A percentile compares a stretch with the other conserved stretches of the same genome.
phyloP scores from a whole-genome alignment of 2,113 vertebrate species.

The Mionectes macconnelli region DNA sequence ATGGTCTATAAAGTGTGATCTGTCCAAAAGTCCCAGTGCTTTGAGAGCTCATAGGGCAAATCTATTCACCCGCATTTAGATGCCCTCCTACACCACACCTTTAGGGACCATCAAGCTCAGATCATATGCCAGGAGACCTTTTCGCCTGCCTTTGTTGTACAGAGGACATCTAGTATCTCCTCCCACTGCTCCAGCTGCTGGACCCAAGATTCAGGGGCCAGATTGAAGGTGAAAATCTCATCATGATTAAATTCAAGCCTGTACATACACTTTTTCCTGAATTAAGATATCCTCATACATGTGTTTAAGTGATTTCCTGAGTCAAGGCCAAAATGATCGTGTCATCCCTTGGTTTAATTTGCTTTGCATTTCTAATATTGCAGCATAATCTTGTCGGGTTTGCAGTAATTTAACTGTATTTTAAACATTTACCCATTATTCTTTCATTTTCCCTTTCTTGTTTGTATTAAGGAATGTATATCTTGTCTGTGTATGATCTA shows the following conservation, averaged over 20 bases:
- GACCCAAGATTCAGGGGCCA: not conserved
- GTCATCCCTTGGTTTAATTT: not conserved
- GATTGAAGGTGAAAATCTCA: not conserved
- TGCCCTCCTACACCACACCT: accelerated
- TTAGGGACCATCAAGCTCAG: not conserved
- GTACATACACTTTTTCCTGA: not conserved
- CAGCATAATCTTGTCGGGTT: not conserved
- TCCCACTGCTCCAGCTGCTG: not conserved
- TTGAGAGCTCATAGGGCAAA: not conserved
- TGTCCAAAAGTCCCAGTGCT: not conserved
- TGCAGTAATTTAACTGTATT: conserved; percentile 22
- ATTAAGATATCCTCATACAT: not conserved
- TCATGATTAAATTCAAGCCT: not conserved
- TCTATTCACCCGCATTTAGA: not conserved
- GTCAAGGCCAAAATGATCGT: not conserved
- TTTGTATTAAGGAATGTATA: no score
- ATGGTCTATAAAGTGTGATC: not conserved
- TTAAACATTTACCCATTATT: not conserved
- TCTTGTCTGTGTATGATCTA: conserved; percentile 32
- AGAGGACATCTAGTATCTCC: not conserved
- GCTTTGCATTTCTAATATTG: not conserved
- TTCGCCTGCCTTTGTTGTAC: not conserved
- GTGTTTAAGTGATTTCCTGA: not conserved
- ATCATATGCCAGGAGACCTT: not conserved
- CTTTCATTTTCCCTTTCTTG: conserved; percentile 29